These are phyloP conservation scores for Rugalucina vietnamica DNA, from an alignment of 2,888 invertebrate species.

Conservation along the genomic window DNA sequence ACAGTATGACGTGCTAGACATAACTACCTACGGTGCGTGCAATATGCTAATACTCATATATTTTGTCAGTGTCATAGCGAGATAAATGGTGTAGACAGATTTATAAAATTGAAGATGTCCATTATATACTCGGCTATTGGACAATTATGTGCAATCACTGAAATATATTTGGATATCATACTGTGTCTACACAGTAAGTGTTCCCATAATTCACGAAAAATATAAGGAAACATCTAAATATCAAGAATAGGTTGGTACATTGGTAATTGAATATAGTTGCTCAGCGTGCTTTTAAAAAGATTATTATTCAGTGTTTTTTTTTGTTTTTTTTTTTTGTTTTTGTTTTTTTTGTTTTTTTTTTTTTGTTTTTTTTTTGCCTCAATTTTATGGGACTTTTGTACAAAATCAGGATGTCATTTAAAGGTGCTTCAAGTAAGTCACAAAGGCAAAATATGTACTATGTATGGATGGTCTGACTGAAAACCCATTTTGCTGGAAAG, in stretches of 20 bases:
- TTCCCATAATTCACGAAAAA: background rate
- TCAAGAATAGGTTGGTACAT: background rate
- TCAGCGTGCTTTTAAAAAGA: slow-evolving; percentile 2
- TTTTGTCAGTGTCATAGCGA: slow-evolving; percentile 3
- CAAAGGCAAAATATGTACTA: no score
- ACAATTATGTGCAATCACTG: background rate
- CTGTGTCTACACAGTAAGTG: background rate
- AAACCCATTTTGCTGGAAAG: no score
- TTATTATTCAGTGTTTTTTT: no score
- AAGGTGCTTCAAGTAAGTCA: no score
- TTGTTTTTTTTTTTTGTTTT: no score
- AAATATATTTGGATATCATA: slow-evolving; percentile 11
- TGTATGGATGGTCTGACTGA: no score
- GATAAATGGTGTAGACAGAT: background rate
- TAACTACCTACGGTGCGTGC: background rate
- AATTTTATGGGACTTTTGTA: no score
- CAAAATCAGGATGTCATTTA: no score
- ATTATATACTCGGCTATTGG: background rate
- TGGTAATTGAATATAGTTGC: background rate
- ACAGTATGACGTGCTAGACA: background rate
- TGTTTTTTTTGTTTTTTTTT: no score
- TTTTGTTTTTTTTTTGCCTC: no score
- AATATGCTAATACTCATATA: background rate
- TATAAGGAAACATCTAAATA: background rate
- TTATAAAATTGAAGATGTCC: background rate